phyloP scores from a whole-genome alignment of 2,797 vertebrate genomes.

The Argentina silus region DNA sequence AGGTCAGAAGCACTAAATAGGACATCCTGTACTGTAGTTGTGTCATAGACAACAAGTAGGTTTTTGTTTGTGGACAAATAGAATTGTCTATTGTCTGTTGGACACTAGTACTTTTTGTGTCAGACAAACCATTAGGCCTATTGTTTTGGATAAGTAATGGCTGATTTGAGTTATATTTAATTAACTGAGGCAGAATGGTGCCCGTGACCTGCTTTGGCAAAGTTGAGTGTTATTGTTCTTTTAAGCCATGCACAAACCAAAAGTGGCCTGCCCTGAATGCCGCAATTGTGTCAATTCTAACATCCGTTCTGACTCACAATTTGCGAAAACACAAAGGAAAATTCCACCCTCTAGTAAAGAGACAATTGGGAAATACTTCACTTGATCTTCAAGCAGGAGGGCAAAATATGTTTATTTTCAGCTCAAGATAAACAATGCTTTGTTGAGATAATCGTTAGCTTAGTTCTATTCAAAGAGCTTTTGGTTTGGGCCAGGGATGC shows the following conservation, averaged over 20 bases:
- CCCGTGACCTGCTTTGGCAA: conserved; percentile 29
- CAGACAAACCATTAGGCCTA: too few relatives aligned
- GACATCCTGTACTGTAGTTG: too few relatives aligned
- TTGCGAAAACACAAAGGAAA: conserved; percentile 21
- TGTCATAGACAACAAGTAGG: too few relatives aligned
- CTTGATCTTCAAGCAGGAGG: background rate
- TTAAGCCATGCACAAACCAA: conserved; percentile 10
- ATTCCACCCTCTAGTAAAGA: conserved; percentile 15
- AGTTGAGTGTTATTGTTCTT: conserved; percentile 38
- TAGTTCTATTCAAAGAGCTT: background rate
- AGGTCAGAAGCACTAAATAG: too few relatives aligned
- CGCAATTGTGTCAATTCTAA: conserved; percentile 48
- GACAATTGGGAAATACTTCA: conserved; percentile 13
- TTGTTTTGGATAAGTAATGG: too few relatives aligned
- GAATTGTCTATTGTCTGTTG: too few relatives aligned
- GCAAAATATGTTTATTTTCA: conserved; percentile 20
- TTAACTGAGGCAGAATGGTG: conserved; percentile 22
- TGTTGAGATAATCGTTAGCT: background rate
- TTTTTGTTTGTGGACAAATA: too few relatives aligned
- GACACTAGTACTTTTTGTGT: too few relatives aligned
- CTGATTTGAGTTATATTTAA: conserved; percentile 2
- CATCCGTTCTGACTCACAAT: conserved; percentile 35
- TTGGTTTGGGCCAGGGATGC: background rate
- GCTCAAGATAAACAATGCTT: conserved; percentile 15
- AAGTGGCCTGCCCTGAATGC: conserved; percentile 42